Base-by-base conservation (phyloP, 2,113 vertebrate species). In the Leptocoma aspasia region DNA sequence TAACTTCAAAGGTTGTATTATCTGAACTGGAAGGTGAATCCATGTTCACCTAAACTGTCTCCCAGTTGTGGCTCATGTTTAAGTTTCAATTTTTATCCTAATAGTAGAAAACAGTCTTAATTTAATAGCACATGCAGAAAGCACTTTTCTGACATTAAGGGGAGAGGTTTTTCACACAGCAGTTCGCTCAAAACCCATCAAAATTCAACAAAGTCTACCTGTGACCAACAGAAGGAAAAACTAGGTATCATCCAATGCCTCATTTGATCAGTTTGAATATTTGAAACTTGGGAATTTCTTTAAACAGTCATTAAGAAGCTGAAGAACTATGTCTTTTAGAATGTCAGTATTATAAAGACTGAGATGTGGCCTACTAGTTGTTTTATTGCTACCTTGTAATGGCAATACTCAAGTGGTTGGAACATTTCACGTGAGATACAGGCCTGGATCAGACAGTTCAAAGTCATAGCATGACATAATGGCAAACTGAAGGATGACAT, bases 371-470 rank as follows among this genome's bases (percentile, higher is more conserved):
- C 11, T 80, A 35, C 44, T 45, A 15, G 19, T 19, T 61, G 11
- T 56, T 88, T 95, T 60, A 49, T 61, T 93, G 15, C 18, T 80
- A 5, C 14, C 42, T 90, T 76, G 35, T 24, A 47, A 20, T 33
- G 56, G 13, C 42, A 60, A 41, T 22, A 15, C 23, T 57, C 17
- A 57, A 41, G 26, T 53, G 42, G 3, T 31, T 63, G 81, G 76
- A 86, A 56, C 1, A 1, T 73, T 92, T 81, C 44, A 26, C 0
- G 0, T 27, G 57, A 72, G 18, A 23, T 37, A 31, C 4, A 61
- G 42, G 30, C 15, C 35, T 61, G 30, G 9, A 59, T 86, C 35
- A 71, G 37, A 23, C 21, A 57, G 47, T 60, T 86, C 73, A 59
- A 79, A 68, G 7, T 27, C 9, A 21, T 35, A 15, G 27, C 16